A percentile compares a stretch with the other conserved stretches of the same genome.
These are phyloP conservation scores for Cepaea nemoralis DNA, from an alignment of 1,140 invertebrate species.

Conservation along the genomic window DNA sequence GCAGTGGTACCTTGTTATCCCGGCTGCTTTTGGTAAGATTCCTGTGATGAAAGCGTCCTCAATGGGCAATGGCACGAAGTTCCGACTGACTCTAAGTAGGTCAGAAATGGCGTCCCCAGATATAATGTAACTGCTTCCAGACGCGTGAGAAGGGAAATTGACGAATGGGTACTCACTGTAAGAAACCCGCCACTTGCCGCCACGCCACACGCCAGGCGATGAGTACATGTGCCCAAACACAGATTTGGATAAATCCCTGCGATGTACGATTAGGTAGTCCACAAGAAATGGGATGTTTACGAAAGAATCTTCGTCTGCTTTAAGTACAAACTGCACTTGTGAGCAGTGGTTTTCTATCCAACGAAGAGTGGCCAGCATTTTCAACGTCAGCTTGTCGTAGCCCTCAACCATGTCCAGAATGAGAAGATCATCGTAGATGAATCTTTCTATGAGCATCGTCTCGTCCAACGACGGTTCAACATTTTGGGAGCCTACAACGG, in stretches of 20 bases:
- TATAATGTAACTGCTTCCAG: conserved; percentile 64
- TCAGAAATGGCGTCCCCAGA: conserved; percentile 47
- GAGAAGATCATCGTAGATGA: conserved; percentile 79
- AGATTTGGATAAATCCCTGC: conserved; percentile 28
- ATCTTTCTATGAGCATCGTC: conserved; percentile 76
- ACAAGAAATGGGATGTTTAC: conserved; percentile 66
- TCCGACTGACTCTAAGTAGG: conserved; percentile 54
- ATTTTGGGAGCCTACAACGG: conserved; percentile 45
- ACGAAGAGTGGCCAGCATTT: conserved; percentile 86
- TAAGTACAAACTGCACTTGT: conserved; percentile 74
- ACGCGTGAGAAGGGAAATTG: conserved; percentile 58
- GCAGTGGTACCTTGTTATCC: conserved; percentile 41
- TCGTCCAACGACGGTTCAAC: conserved; percentile 34
- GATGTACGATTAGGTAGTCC: conserved; percentile 40
- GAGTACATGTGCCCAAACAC: conserved; percentile 42
- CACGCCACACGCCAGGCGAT: conserved; percentile 43
- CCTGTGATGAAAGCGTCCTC: conserved; percentile 73
- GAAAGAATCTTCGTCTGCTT: conserved; percentile 75
- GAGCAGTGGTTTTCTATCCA: conserved; percentile 80
- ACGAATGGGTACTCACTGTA: conserved; percentile 52
- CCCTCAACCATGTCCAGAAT: conserved; percentile 84
- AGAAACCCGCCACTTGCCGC: conserved; percentile 56
- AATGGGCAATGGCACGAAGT: conserved; percentile 60
- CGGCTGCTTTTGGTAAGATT: conserved; percentile 60
- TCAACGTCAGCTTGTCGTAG: conserved; percentile 88